Percentiles rank a stretch among this genome's conserved stretches.
phyloP scores from a whole-genome alignment of 2,113 vertebrate genomes.

The Atractosteus spatula region DNA sequence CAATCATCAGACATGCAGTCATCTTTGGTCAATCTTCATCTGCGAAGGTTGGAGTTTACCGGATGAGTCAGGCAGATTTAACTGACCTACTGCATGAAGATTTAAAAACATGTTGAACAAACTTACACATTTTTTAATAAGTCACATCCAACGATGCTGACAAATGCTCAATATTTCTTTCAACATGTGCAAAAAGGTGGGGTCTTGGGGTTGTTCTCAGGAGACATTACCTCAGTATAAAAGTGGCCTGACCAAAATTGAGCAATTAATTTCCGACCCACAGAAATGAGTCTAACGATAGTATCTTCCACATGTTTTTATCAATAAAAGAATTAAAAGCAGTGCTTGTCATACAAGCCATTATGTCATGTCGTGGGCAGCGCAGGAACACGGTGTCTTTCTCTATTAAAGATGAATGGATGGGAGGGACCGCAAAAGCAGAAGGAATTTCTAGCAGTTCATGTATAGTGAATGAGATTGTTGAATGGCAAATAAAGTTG shows the following conservation, averaged over 20 bases:
- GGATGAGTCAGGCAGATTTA: not conserved
- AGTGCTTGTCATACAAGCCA: slow-evolving; percentile 8
- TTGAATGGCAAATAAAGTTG: not conserved
- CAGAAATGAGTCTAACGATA: slow-evolving; percentile 7
- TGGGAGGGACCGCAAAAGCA: slow-evolving; percentile 3
- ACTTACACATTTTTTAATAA: not conserved
- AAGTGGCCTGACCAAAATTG: slow-evolving; percentile 20
- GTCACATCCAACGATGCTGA: not conserved
- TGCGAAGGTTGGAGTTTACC: no score
- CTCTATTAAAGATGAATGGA: not conserved
- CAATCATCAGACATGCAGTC: no score
- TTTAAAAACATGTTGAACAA: not conserved
- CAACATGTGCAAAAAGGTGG: not conserved
- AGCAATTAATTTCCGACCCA: slow-evolving; percentile 27
- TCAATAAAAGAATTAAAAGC: slow-evolving; percentile 21
- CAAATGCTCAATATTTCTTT: not conserved
- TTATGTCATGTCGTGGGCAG: slow-evolving; percentile 13
- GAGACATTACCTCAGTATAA: slow-evolving; percentile 33
- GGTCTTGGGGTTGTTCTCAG: slow-evolving; percentile 9
- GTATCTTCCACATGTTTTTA: slow-evolving; percentile 15
- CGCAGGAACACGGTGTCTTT: not conserved
- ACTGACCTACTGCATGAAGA: not conserved
- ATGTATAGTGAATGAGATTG: slow-evolving; percentile 2
- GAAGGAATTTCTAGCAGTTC: not conserved
- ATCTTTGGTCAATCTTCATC: no score